Evolutionary conservation across 2,113 vertebrate genomes (phyloP).

Genomic region (Lycaon pictus): DNA sequence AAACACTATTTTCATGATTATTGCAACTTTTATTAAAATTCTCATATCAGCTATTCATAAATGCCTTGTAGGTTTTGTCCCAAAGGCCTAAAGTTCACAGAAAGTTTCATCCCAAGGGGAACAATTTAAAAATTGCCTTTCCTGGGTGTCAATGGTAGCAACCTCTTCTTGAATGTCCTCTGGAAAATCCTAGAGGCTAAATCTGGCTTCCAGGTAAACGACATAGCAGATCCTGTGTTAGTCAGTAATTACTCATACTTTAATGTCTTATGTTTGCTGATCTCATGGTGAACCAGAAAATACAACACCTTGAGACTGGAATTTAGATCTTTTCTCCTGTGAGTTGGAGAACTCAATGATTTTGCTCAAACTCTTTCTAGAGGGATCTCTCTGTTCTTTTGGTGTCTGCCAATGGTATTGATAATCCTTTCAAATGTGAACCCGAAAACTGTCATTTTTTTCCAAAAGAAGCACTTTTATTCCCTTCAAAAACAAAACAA

Average conservation of each 20-base stretch:
- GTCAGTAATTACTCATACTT: neutral
- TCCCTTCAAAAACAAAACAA: neutral
- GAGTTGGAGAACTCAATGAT: neutral
- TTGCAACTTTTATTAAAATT: slow-evolving; percentile 73
- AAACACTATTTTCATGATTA: slow-evolving; percentile 77
- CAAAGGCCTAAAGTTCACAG: slow-evolving; percentile 22
- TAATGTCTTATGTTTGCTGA: neutral
- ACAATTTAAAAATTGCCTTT: slow-evolving; percentile 17
- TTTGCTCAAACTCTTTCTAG: neutral
- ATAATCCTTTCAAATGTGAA: slow-evolving; percentile 45
- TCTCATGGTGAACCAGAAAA: neutral
- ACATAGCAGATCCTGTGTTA: neutral
- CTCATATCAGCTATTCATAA: slow-evolving; percentile 50
- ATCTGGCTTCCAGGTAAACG: neutral
- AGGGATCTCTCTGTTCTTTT: neutral
- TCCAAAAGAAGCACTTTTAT: slow-evolving; percentile 14
- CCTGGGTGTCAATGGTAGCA: neutral
- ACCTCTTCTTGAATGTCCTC: slow-evolving; percentile 3
- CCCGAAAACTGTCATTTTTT: slow-evolving; percentile 16
- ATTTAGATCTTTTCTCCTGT: neutral
- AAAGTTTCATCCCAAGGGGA: slow-evolving; percentile 28
- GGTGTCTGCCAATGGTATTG: neutral
- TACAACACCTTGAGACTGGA: neutral
- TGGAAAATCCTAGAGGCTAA: neutral
- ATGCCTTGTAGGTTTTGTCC: slow-evolving; percentile 50